These are phyloP conservation scores for Catostylus mosaicus DNA, from an alignment of 30 jellyfish, hydroid and myxozoan genomes.

Conservation along the genomic window DNA sequence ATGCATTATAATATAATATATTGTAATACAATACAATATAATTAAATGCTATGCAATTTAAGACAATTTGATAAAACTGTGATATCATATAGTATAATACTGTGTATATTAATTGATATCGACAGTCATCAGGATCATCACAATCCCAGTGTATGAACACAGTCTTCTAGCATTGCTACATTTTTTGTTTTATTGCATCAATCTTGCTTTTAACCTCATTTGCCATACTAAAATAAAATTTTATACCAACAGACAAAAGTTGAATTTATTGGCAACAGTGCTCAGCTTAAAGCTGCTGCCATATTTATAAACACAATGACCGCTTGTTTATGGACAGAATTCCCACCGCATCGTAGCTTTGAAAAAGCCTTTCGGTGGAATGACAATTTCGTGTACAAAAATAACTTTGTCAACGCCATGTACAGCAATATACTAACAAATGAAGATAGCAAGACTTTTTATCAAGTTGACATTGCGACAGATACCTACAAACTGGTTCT, in stretches of 20 bases:
- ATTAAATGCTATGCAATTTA: too few relatives aligned
- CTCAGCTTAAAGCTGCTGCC: constrained; percentile 83
- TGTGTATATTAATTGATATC: too few relatives aligned
- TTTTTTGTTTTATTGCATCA: too few relatives aligned
- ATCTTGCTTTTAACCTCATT: too few relatives aligned
- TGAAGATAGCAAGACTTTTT: neutral
- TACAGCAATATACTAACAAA: neutral
- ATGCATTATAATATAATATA: too few relatives aligned
- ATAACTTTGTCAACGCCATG: constrained; percentile 59
- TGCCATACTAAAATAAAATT: too few relatives aligned
- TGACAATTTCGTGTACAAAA: constrained; percentile 47
- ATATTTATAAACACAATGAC: constrained; percentile 78
- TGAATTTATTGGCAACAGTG: constrained; percentile 67
- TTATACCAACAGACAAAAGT: constrained; percentile 63
- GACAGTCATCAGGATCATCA: too few relatives aligned
- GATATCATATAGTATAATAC: too few relatives aligned
- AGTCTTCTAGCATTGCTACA: too few relatives aligned
- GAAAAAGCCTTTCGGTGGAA: constrained; percentile 74
- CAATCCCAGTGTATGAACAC: too few relatives aligned
- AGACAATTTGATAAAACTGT: too few relatives aligned
- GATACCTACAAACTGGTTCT: constrained; percentile 52
- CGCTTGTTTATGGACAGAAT: constrained; percentile 85
- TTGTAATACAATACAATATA: too few relatives aligned
- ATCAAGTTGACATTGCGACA: constrained; percentile 61
- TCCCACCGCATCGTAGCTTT: constrained; percentile 56